These are phyloP conservation scores for Diadema setosum DNA, from an alignment of 35 echinoderm and acorn worm species.

Conservation along the genomic window DNA sequence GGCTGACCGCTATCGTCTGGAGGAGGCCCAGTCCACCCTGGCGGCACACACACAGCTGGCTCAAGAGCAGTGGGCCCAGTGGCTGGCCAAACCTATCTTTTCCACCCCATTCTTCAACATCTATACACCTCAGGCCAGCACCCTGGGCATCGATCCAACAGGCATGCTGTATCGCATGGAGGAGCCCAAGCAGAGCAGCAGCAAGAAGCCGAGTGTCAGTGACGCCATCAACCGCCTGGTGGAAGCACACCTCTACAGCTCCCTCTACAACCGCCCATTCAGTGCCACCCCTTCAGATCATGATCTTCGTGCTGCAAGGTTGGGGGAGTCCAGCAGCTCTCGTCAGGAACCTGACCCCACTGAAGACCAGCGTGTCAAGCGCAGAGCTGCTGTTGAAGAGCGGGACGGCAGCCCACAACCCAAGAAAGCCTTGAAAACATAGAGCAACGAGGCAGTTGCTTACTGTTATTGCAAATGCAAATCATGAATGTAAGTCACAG, in stretches of 20 bases:
- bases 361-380: neutral
- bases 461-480: no score
- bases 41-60: slow-evolving; percentile 6
- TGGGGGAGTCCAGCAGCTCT: neutral
- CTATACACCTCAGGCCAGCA: slow-evolving; percentile 31
- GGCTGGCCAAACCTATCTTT: slow-evolving; percentile 63
- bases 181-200: slow-evolving; percentile 18
- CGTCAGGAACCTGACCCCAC: neutral
- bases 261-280: slow-evolving; percentile 41
- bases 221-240: slow-evolving; percentile 91
- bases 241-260: slow-evolving; percentile 89
- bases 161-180: slow-evolving; percentile 42
- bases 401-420: neutral
- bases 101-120: slow-evolving; percentile 53
- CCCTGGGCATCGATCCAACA: slow-evolving; percentile 39
- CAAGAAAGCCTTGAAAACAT: slow-evolving; percentile 21
- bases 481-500: no score
- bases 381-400: neutral
- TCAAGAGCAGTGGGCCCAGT: slow-evolving; percentile 74
- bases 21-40: neutral
- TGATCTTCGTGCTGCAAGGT: neutral
- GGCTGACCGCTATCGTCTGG: neutral
- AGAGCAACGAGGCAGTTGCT: no score
- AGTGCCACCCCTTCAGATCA: slow-evolving; percentile 22
- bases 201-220: slow-evolving; percentile 54